Evolutionary conservation across 2,113 vertebrate genomes (phyloP), one percentile per base, ranked within the genome.

Genomic region (Podarcis cretensis): DNA sequence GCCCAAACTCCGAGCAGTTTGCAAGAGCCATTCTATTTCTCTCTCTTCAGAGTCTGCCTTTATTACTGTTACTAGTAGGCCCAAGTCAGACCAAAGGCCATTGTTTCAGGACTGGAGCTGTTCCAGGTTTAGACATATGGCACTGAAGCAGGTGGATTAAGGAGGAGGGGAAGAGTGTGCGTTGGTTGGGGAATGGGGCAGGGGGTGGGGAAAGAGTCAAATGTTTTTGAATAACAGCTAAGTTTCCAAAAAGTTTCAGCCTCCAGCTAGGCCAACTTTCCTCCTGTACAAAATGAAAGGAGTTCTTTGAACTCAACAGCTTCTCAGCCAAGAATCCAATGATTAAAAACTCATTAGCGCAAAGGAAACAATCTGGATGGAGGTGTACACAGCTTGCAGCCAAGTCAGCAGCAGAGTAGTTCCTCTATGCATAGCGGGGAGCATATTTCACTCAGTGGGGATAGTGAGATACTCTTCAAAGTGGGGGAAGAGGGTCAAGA

Each of bases 121-220:
- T 85, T 95, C 95, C 94, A 95, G 87, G 54, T 30, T 12, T 30
- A 84, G 92, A 92, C 93, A 94, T 85, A 90, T 84, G 91, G 89
- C n/a, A 71, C 79, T 77, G 74, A 83, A 94, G 90, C 92, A 95
- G 93, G 94, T 93, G 95, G 92, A 92, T 65, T 32, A 1, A 1
- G 85, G 40, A 3, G 32, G 40, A 1, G 18, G 48, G 48, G 48
- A 54, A 77, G 59, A n/a, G 27, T 74, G 12, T 21, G 20, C 18
- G 40, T 30, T 77, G 59, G 73, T 32, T 76, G 90, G 30, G 35
- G 81, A 82, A 54, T 76, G 90, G 30, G 35, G 81, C 75, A 1
- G 85, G 40, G 4, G 32, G n/a, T 2, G 18, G 48, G 48, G 48
- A 12, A 77, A 88, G 71, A 20, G 27, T 25, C 14, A 76, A 68